Evolutionary conservation across 1,140 invertebrate genomes (phyloP).

Genomic region (Dinoponera quadriceps): DNA sequence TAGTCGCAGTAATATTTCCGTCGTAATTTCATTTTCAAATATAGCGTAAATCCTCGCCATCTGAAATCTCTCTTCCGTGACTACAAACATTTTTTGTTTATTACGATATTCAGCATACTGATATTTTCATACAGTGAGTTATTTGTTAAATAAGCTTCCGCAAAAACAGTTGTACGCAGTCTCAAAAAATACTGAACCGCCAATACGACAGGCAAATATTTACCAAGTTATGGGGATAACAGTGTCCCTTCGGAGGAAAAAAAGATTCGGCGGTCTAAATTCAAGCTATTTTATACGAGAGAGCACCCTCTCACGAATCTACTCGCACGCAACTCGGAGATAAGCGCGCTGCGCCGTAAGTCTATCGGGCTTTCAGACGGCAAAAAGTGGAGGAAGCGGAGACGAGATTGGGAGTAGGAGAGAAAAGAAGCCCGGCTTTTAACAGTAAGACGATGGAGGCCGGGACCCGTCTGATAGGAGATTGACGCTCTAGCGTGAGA

Average conservation of each 20-base stretch:
- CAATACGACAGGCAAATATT: too few relatives aligned
- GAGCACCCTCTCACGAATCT: slow-evolving; percentile 25
- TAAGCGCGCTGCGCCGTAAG: slow-evolving; percentile 47
- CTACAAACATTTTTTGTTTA: too few relatives aligned
- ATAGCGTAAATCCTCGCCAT: too few relatives aligned
- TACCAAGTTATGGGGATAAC: too few relatives aligned
- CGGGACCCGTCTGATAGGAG: slow-evolving; percentile 60
- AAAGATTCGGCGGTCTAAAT: slow-evolving; percentile 14
- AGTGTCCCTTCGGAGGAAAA: not conserved
- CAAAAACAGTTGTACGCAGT: too few relatives aligned
- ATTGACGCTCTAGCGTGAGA: slow-evolving; percentile 65
- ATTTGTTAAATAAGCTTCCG: too few relatives aligned
- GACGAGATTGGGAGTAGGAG: slow-evolving; percentile 52
- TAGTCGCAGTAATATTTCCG: not conserved
- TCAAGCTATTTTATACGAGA: slow-evolving; percentile 46
- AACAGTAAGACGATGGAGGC: slow-evolving; percentile 66
- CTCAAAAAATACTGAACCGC: too few relatives aligned
- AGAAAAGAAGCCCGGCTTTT: slow-evolving; percentile 66
- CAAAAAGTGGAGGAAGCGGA: slow-evolving; percentile 54
- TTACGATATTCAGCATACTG: too few relatives aligned
- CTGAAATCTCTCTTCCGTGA: too few relatives aligned
- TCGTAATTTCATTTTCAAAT: not conserved
- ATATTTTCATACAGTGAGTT: too few relatives aligned
- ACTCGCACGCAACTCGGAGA: slow-evolving; percentile 51
- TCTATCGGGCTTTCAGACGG: slow-evolving; percentile 56